Evolutionary conservation across 2,888 invertebrate genomes (phyloP).

Genomic region (Ormyrus thymus): DNA sequence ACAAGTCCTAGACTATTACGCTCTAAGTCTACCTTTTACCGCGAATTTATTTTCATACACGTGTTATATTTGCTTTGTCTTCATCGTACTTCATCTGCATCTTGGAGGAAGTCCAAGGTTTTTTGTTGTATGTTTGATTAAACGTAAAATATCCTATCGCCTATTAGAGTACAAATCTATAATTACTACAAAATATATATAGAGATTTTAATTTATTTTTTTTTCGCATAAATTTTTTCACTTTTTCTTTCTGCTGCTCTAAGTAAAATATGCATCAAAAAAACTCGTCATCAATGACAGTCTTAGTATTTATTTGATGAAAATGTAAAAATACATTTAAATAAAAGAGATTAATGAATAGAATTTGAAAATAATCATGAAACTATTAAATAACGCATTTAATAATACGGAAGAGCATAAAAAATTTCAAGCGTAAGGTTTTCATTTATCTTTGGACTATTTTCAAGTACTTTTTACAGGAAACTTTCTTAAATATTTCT

Average conservation of each 20-base stretch:
- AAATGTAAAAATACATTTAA: conserved; percentile 31
- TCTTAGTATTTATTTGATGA: conserved; percentile 47
- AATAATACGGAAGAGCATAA: conserved; percentile 47
- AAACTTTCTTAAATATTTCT: conserved; percentile 37
- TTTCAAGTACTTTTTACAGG: conserved; percentile 25
- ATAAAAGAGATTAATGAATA: conserved; percentile 22
- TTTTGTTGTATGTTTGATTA: conserved; percentile 37
- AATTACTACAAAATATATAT: conserved; percentile 59
- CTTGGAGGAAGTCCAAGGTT: conserved; percentile 48
- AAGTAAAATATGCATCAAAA: conserved; percentile 53
- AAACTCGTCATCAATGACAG: conserved; percentile 55
- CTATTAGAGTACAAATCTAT: conserved; percentile 59
- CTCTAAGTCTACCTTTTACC: conserved; percentile 54
- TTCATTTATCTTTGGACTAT: conserved; percentile 22
- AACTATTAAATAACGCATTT: conserved; percentile 22
- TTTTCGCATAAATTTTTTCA: conserved; percentile 44
- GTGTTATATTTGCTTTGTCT: conserved; percentile 40
- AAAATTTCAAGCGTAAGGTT: conserved; percentile 28
- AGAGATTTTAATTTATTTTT: conserved; percentile 50
- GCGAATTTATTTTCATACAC: conserved; percentile 41
- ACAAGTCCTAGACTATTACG: conserved; percentile 55
- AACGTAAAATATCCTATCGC: conserved; percentile 36
- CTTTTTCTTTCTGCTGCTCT: conserved; percentile 19
- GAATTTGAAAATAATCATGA: conserved; percentile 32
- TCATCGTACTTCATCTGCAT: conserved; percentile 48